Conservation (phyloP, 2,888 invertebrate genomes). For the Biston stratarius region DNA sequence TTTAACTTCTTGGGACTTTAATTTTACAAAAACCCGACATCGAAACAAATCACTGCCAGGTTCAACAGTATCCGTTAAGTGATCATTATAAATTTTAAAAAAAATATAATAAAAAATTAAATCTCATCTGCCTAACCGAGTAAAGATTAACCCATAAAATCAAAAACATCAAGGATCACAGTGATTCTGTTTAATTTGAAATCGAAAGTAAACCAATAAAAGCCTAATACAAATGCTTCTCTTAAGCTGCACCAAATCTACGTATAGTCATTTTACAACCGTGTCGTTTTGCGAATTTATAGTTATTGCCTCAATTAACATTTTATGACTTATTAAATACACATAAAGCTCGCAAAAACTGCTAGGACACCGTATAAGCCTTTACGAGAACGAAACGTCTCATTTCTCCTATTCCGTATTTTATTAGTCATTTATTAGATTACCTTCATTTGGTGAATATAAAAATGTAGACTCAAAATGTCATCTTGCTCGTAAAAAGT, state of each 20-base stretch:
- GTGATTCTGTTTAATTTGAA: not conserved
- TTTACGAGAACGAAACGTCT: constrained; percentile 24
- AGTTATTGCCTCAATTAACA: constrained; percentile 28
- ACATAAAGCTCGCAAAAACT: constrained; percentile 34
- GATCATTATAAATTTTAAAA: too few relatives aligned
- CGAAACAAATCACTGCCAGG: too few relatives aligned
- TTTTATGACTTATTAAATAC: constrained; percentile 35
- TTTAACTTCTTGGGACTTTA: too few relatives aligned
- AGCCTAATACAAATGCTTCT: not conserved
- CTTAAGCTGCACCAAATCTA: constrained; percentile 11
- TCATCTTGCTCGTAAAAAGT: constrained; percentile 39
- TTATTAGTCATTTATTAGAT: constrained; percentile 26
- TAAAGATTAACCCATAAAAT: not conserved
- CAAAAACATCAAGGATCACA: not conserved
- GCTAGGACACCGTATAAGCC: constrained; percentile 16
- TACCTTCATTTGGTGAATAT: constrained; percentile 23
- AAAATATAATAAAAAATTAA: too few relatives aligned
- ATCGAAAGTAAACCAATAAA: constrained; percentile 17
- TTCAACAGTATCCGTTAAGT: too few relatives aligned
- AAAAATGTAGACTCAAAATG: constrained; percentile 39
- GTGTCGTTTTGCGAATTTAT: constrained; percentile 24
- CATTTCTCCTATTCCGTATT: constrained; percentile 28
- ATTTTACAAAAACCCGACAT: too few relatives aligned
- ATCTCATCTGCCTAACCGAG: too few relatives aligned
- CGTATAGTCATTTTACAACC: constrained; percentile 20